Percentiles rank a stretch among this genome's conserved stretches.
Conservation (phyloP, 2,797 vertebrate species). For the Gallinago nigripennis region DNA sequence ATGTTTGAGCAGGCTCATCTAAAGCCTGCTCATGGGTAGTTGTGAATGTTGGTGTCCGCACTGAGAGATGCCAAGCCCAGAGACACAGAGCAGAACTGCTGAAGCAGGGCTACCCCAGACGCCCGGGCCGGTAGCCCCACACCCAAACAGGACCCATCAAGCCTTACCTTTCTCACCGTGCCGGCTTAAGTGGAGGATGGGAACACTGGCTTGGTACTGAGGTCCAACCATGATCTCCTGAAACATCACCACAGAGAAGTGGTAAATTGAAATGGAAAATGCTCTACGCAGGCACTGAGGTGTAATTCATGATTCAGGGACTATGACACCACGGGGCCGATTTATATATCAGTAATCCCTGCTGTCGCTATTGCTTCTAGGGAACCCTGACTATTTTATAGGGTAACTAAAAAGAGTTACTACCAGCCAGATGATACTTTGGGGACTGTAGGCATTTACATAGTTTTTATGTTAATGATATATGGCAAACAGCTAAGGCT, state of each 20-base stretch:
- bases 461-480: background rate
- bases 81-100: background rate
- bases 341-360: background rate
- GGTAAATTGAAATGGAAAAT: background rate
- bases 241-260: slow-evolving; percentile 17
- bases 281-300: background rate
- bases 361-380: background rate
- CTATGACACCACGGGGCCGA: background rate
- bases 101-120: background rate
- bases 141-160: background rate
- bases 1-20: background rate
- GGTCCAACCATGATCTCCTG: slow-evolving; percentile 96
- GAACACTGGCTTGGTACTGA: slow-evolving; percentile 91
- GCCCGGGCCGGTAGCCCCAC: background rate
- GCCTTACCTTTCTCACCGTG: slow-evolving; percentile 84
- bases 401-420: slow-evolving; percentile 17
- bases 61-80: background rate
- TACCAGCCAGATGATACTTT: background rate
- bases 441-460: background rate
- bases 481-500: background rate
- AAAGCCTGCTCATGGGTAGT: background rate
- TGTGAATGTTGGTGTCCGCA: background rate
- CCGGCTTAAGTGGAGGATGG: slow-evolving; percentile 77
- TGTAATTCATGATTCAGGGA: background rate
- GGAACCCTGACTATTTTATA: background rate